Conservation (phyloP, 2,797 vertebrate genomes). For the Pelodytes ibericus region DNA sequence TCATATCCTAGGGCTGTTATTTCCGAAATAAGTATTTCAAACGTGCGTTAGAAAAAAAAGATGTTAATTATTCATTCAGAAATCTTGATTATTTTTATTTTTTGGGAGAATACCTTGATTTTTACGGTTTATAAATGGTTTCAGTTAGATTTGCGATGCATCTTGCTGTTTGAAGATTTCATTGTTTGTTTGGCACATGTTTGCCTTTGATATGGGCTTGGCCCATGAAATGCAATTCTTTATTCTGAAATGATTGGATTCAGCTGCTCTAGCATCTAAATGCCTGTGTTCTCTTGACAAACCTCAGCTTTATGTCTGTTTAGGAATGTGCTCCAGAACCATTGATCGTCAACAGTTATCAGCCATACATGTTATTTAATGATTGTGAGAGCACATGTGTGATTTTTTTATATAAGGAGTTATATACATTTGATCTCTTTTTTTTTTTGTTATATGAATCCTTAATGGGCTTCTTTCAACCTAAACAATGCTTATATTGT, state of each 20-base stretch:
- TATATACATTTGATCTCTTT: too few relatives aligned
- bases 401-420: not conserved
- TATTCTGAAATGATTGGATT: constrained; percentile 22
- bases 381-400: not conserved
- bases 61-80: constrained; percentile 10
- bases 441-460: too few relatives aligned
- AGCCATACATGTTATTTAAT: not conserved
- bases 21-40: constrained; percentile 16
- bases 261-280: constrained; percentile 19
- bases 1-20: not conserved
- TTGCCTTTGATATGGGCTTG: constrained; percentile 22
- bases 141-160: constrained; percentile 21
- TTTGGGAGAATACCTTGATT: not conserved
- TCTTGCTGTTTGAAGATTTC: constrained; percentile 36
- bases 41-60: not conserved
- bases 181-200: constrained; percentile 20
- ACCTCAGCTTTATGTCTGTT: constrained; percentile 12
- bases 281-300: constrained; percentile 15
- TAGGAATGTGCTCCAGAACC: constrained; percentile 8
- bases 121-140: constrained; percentile 20
- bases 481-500: too few relatives aligned
- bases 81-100: not conserved
- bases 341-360: not conserved
- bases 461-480: too few relatives aligned
- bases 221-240: not conserved